These are phyloP conservation scores for Ditylenchus dipsaci DNA, from an alignment of 1,140 invertebrate genomes.

Conservation along the genomic window DNA sequence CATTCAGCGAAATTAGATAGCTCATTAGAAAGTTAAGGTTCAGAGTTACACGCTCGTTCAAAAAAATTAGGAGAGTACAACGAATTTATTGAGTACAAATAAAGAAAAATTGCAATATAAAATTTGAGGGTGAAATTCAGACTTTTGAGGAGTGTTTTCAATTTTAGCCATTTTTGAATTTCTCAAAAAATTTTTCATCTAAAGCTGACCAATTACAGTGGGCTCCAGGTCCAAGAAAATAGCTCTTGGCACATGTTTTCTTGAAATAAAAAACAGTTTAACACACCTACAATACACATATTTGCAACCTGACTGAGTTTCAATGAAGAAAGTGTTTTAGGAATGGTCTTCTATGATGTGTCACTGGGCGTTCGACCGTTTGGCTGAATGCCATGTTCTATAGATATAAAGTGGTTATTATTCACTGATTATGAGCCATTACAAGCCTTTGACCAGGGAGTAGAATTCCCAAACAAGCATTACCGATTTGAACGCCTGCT, in stretches of 20 bases:
- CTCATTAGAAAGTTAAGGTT: too few species aligned
- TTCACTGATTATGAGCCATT: not conserved
- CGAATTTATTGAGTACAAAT: too few species aligned
- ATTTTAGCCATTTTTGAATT: too few species aligned
- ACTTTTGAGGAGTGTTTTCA: too few species aligned
- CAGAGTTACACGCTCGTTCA: too few species aligned
- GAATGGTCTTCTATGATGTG: constrained; percentile 58
- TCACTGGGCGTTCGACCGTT: constrained; percentile 66
- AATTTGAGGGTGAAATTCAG: too few species aligned
- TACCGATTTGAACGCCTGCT: constrained; percentile 65
- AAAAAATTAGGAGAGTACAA: too few species aligned
- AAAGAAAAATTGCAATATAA: too few species aligned
- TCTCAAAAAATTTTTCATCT: not conserved
- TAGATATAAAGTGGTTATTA: not conserved
- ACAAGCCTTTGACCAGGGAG: constrained; percentile 57
- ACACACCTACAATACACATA: too few species aligned
- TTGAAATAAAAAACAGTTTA: constrained; percentile 7
- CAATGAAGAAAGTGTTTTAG: constrained; percentile 65
- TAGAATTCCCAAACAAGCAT: constrained; percentile 68
- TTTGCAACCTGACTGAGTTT: constrained; percentile 66
- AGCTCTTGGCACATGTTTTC: constrained; percentile 76
- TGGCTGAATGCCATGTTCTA: constrained; percentile 31
- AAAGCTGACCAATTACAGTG: constrained; percentile 71
- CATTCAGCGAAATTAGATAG: too few species aligned
- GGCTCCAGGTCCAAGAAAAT: constrained; percentile 79